A percentile compares a stretch with the other conserved stretches of the same genome.
Conservation (phyloP, 1,140 invertebrate species). For the Microplitis demolitor region DNA sequence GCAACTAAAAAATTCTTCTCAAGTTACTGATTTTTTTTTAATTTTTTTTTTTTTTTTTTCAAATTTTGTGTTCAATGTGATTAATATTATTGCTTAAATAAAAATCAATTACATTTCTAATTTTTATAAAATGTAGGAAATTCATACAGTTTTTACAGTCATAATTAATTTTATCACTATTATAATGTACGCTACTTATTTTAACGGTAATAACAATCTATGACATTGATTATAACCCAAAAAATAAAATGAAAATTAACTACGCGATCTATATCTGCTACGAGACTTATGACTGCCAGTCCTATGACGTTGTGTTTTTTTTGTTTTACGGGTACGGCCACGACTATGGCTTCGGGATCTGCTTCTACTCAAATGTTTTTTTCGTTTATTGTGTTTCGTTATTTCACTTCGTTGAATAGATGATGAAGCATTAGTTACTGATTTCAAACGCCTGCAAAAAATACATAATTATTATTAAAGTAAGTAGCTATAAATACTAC, state of each 20-base stretch:
- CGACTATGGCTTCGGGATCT: slow-evolving; percentile 63
- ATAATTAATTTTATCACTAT: too few species aligned
- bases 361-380: slow-evolving; percentile 61
- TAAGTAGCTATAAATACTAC: slow-evolving; percentile 1
- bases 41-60: too few species aligned
- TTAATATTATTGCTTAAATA: too few species aligned
- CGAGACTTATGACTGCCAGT: slow-evolving; percentile 62
- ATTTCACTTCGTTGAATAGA: slow-evolving; percentile 40
- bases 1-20: too few species aligned
- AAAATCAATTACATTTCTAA: too few species aligned
- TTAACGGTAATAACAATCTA: too few species aligned
- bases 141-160: too few species aligned
- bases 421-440: slow-evolving; percentile 51
- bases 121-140: too few species aligned
- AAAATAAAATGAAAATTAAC: slow-evolving; percentile 37
- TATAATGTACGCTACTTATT: too few species aligned
- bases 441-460: slow-evolving; percentile 48
- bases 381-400: slow-evolving; percentile 58
- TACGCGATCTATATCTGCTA: slow-evolving; percentile 63
- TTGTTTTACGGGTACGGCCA: slow-evolving; percentile 57
- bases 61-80: too few species aligned
- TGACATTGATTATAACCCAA: too few species aligned
- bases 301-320: slow-evolving; percentile 54
- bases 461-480: not conserved
- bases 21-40: too few species aligned